Evolutionary conservation across 2,113 vertebrate genomes (phyloP), one percentile per base, ranked within the genome.

Genomic region (Cranoglanis bouderius): DNA sequence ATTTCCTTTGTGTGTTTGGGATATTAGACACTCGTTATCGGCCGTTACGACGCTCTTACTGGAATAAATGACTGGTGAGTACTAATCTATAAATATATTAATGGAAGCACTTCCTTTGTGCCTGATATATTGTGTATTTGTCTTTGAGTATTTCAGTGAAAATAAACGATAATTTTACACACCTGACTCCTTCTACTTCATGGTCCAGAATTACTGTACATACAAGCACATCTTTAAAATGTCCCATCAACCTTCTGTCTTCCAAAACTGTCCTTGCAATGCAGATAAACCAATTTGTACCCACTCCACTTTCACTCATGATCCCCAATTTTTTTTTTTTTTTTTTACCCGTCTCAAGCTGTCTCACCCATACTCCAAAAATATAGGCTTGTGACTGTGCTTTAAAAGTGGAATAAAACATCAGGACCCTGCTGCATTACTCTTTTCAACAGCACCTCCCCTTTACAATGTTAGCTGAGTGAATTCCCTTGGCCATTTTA

Each of bases 1-100:
- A 29, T 86, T 55, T 85, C 49, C 53, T 86, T 61, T 46, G 70
- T 70, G 63, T 75, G 85, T 75, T 86, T 55, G 72, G 35, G 49
- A 86, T 74, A 85, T 85, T 85, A 72, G 84, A 13, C 6, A 1
- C 32, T 74, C 21, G 35, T 75, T 86, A 57, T 57, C 19, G 2
- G 35, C 70, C 10, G 35, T 86, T 40, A 75, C 35, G 21, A n/a
- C 7, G 21, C 38, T 35, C 32, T 86, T 57, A 86, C 24, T 43
- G 18, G 5, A 38, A 55, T 26, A 75, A 57, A 57, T 59, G 6
- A 40, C 40, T 24, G n/a, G 70, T 5, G 8, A 74, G 51, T 5
- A 5, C 35, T 9, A 10, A 75, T 59, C 35, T n/a, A 86, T 75
- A 86, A 12, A 55, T 57, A 14, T 43, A n/a, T 43, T 29, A 59